Conservation (phyloP, 2,797 vertebrate species). For the Tokudaia muenninki region DNA sequence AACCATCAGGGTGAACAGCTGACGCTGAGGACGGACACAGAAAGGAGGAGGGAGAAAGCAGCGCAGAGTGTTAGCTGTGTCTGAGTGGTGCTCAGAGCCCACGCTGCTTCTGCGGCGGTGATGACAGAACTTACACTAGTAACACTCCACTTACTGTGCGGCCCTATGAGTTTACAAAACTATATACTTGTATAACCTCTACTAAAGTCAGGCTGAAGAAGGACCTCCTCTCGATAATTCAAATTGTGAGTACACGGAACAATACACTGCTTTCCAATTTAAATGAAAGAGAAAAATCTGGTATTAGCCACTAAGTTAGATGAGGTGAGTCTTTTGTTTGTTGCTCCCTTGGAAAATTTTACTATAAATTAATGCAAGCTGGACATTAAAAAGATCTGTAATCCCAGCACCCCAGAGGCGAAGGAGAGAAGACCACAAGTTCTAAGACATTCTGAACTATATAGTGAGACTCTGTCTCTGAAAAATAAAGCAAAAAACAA, state of each 20-base stretch:
- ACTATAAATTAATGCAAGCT: background rate
- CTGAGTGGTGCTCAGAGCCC: background rate
- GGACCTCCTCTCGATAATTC: slow-evolving; percentile 27
- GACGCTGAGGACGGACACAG: background rate
- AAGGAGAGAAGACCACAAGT: background rate
- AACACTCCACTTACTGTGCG: background rate
- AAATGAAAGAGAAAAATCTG: slow-evolving; percentile 58
- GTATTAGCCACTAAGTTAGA: slow-evolving; percentile 26
- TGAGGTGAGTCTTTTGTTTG: background rate
- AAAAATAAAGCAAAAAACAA: background rate
- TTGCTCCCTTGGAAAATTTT: slow-evolving; percentile 24
- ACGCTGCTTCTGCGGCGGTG: background rate
- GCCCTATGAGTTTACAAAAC: background rate
- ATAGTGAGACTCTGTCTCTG: background rate
- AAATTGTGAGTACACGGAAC: background rate
- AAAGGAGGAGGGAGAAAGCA: background rate
- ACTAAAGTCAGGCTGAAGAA: slow-evolving; percentile 22
- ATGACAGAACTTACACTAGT: background rate
- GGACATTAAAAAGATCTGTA: background rate
- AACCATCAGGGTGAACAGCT: background rate
- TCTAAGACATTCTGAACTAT: background rate
- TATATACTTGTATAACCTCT: background rate
- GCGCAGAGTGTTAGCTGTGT: background rate
- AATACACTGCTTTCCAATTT: slow-evolving; percentile 31
- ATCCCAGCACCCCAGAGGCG: background rate